Evolutionary conservation across 92 coral and sea anemone species (phyloP), one percentile per base, ranked within the genome.

Genomic region (Palythoa grandis): DNA sequence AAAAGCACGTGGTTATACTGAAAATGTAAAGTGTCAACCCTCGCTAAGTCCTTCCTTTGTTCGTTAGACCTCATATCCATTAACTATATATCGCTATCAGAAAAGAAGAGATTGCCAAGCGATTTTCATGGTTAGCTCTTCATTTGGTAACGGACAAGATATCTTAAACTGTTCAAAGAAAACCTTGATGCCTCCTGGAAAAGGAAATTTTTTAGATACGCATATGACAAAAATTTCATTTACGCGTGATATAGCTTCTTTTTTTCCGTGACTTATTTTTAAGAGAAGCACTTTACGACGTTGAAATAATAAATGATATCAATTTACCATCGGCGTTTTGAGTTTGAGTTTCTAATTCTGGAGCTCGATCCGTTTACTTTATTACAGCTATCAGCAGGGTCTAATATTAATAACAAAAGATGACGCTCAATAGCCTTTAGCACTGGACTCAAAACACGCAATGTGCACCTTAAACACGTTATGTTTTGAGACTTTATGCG

Each of bases 151-250:
- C 66, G 74, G 72, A 66, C 85, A 80, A 63, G 22, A 47, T 65
- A 52, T 80, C 74, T 22, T 80, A 80, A 80, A 80, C 75, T 80
- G 43, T 67, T 80, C 66, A 43, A 79, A 79, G 73, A n/a, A 79
- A 13, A n/a, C 71, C 50, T 63, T 58, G 47, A 14, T 80, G 74
- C 39, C 52, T 35, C 47, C 74, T 22, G 7, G 25, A 52, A 14
- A 68, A 52, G 40, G 69, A 79, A 78, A 22, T 13, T 65, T 8
- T 65, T 23, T 39, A 40, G 43, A 29, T 58, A 38, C 19, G n/a
- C 53, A 78, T 48, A 68, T 39, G 50, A 39, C 66, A 19, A 17
- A 24, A 25, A 12, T 24, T 16, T 16, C 13, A 54, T 14, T 22
- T 38, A 19, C 19, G 19, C 38, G 17, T 68, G 70, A 23, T 80